phyloP scores from a whole-genome alignment of 2,888 invertebrate species.

The Heliconius hortense region DNA sequence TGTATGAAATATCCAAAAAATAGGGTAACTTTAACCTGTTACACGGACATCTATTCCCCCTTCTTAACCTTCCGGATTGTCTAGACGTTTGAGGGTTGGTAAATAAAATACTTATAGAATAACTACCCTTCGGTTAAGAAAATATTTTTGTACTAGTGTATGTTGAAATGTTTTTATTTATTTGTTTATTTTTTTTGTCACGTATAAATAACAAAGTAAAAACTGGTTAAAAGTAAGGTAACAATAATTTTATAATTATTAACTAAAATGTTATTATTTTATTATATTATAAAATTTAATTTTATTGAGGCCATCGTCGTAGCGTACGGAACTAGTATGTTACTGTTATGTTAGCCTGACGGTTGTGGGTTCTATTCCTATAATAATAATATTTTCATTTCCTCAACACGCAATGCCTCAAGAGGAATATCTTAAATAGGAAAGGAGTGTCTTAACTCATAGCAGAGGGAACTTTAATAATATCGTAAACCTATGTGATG shows the following conservation, averaged over 20 bases:
- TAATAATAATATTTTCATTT: no score
- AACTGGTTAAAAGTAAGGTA: no score
- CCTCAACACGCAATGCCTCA: no score
- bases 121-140: neutral
- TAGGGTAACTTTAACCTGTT: slow-evolving; percentile 7
- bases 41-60: slow-evolving; percentile 20
- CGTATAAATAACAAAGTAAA: neutral
- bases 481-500: no score
- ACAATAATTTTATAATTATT: neutral
- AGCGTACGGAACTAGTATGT: no score
- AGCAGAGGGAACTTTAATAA: no score
- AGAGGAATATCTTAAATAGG: no score
- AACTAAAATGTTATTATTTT: neutral
- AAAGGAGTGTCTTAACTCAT: no score
- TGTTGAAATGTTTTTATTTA: neutral
- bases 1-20: neutral
- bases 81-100: slow-evolving; percentile 13
- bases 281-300: no score
- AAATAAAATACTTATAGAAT: slow-evolving; percentile 3
- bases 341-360: no score
- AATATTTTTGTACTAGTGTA: neutral
- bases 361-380: no score
- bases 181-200: neutral
- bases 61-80: slow-evolving; percentile 24
- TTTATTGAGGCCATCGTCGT: no score